Base-by-base conservation (phyloP, 2,113 vertebrate species). In the Triplophysa siluroides region DNA sequence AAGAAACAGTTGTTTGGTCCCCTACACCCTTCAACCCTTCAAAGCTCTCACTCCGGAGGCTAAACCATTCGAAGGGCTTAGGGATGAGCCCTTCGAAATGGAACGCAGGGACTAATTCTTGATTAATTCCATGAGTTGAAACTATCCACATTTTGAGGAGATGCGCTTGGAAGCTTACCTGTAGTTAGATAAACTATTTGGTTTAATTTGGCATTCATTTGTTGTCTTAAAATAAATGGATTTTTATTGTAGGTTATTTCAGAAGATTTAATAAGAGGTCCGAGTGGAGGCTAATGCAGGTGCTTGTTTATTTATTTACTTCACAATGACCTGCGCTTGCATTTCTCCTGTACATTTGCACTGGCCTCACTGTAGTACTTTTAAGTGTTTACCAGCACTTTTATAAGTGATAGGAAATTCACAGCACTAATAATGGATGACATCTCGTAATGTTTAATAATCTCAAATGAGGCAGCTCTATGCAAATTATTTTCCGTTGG, bases 381-480 rank as follows among this genome's bases (percentile, higher is more conserved):
- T 75, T 24, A 62, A 75, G 14, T 65, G 24, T 65, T 62, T 47
- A 60, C 52, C 23, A 5, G 26, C 23, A 33, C 54, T 50, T 13
- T 18, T 38, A 38, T 38, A 45, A 45, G 11, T 50, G 47, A 61
- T 45, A 62, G 73, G 50, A 62, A 47, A 54, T 38, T 23, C 23
- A 24, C 54, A 81, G 62, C 62, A 65, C 41, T 68, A 76, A 68
- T 67, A 81, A 54, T 75, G 45, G 70, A 72, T 58, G 69, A 26
- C 64, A 81, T 76, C 66, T 38, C 16, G 38, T 81, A 76, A 81
- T 62, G 79, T 64, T 24, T 47, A 67, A 45, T 68, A 62, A 68
- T 76, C 79, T 75, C 66, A 69, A 76, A 81, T 68, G 71, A 76
- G 63, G 72, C 71, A 68, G 79, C 65, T 68, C 41, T 76, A 75